Percentiles rank a stretch among this genome's conserved stretches.
phyloP scores from a whole-genome alignment of 2,113 vertebrate genomes.

The Sceloporus undulatus region DNA sequence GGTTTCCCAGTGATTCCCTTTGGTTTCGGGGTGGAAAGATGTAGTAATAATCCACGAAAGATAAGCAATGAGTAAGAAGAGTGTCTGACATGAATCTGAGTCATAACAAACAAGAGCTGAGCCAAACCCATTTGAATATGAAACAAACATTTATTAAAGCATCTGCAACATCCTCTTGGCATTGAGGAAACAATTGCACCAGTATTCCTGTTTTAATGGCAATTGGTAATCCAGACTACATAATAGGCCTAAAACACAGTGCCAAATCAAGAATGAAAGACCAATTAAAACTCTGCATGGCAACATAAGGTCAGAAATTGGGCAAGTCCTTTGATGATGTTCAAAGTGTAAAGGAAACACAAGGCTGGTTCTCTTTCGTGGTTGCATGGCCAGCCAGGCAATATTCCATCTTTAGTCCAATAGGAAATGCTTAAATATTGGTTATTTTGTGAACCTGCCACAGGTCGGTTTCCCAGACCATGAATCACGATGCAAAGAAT shows the following conservation, averaged over 20 bases:
- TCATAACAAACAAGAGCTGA: slow-evolving; percentile 38
- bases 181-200: slow-evolving; percentile 11
- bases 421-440: neutral
- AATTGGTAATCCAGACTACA: slow-evolving; percentile 28
- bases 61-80: slow-evolving; percentile 57
- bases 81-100: slow-evolving; percentile 51
- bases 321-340: neutral
- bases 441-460: neutral
- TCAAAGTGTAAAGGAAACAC: neutral
- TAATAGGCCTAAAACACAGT: slow-evolving; percentile 27
- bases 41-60: slow-evolving; percentile 51
- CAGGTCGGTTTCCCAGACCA: neutral
- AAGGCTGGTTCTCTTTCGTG: neutral
- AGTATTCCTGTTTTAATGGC: slow-evolving; percentile 21
- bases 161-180: neutral
- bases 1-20: slow-evolving; percentile 69
- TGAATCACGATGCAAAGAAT: neutral
- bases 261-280: slow-evolving; percentile 22
- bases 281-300: slow-evolving; percentile 17
- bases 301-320: neutral
- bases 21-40: slow-evolving; percentile 67
- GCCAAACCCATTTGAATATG: slow-evolving; percentile 26
- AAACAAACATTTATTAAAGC: slow-evolving; percentile 45
- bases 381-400: neutral
- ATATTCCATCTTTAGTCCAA: too few species aligned